Base-by-base conservation (phyloP, 2,888 invertebrate genomes). In the Eledone cirrhosa region DNA sequence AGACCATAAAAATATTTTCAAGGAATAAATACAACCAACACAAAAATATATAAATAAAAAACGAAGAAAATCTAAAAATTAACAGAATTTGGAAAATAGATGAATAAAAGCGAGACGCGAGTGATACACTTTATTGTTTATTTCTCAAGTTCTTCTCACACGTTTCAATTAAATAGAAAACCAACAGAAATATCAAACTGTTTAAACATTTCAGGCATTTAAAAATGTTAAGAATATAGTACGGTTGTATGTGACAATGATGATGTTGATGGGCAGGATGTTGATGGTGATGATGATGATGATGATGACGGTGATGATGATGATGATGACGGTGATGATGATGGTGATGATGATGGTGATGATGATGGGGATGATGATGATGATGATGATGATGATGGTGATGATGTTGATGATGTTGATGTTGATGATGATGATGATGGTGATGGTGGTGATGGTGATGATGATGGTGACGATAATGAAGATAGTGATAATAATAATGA, bases 271-370 rank as follows among this genome's bases (percentile, higher is more conserved):
- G 53, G n/a, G 2, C 19, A 53, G 2, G 53, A 53, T 3, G 53
- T 3, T 22, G 53, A 53, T 3, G 4, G 5, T 53, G 53, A 53
- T 53, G 53, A 53, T 53, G 4, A 53, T 53, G 53, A 53, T 53
- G 53, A 53, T 53, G 53, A 53, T 53, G 53, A 53, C n/a, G 53
- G n/a, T 53, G 53, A 53, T 53, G 53, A 53, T 53, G 53, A 53
- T 1, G 53, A 53, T 1, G 53, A 53, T 1, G 53, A 53, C 4
- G 53, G 2, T 2, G 4, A 53, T 22, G n/a, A 4, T 53, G 53
- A 53, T 53, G n/a, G n/a, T 3, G 53, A 53, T 3, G 5, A 5
- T 5, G 3, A 53, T 5, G 53, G 4, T 5, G 53, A 53, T 53
- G 2, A 53, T 53, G 53, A 53, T 53, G 53, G n/a, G 19, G 53